Conservation (phyloP, 2,113 vertebrate genomes). For the Epinephelus moara region DNA sequence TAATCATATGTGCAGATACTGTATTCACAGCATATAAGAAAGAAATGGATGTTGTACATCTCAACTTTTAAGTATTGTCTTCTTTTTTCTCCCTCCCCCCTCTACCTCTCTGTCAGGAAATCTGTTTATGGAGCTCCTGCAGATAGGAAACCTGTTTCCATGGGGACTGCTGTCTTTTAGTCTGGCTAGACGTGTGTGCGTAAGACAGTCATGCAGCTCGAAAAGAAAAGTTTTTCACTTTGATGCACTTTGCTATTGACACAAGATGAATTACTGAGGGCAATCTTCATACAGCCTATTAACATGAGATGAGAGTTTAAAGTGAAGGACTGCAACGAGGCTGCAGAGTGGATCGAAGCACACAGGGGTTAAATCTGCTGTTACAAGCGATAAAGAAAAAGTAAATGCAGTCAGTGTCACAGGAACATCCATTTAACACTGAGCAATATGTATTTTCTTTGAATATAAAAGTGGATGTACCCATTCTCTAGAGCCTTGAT, state of each 20-base stretch:
- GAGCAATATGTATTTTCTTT: neutral
- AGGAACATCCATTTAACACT: neutral
- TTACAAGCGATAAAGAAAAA: neutral
- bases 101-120: conserved; percentile 55
- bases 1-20: neutral
- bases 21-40: neutral
- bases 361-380: neutral
- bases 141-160: conserved; percentile 75
- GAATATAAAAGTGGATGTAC: neutral
- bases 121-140: conserved; percentile 68
- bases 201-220: conserved; percentile 49
- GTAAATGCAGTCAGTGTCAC: neutral
- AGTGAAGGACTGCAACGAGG: neutral
- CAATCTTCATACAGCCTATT: neutral
- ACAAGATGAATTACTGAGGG: conserved; percentile 8
- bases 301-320: neutral
- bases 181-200: conserved; percentile 53
- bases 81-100: neutral
- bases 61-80: neutral
- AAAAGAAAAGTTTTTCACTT: conserved; percentile 58
- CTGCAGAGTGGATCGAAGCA: conserved; percentile 9
- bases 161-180: conserved; percentile 70
- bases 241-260: conserved; percentile 28
- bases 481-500: neutral
- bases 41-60: conserved; percentile 1